These are phyloP conservation scores for Sebastes trivittatus DNA, from an alignment of 2,797 vertebrate species.

Conservation along the genomic window DNA sequence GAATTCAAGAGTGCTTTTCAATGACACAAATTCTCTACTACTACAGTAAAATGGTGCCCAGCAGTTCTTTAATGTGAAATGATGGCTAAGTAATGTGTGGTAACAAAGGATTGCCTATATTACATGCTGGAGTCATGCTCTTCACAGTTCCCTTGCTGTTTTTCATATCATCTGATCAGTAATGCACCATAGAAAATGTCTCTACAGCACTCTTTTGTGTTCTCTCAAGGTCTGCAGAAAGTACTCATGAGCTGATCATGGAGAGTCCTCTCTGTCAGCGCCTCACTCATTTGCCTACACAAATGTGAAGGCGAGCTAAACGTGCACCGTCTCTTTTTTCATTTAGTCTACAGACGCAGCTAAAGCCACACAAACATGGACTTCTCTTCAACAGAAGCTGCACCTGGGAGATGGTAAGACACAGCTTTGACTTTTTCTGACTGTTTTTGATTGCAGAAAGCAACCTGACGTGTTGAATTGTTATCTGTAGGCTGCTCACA, in stretches of 20 bases:
- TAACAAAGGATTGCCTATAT: neutral
- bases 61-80: neutral
- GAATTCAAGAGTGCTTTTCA: neutral
- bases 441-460: neutral
- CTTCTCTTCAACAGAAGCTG: conserved; percentile 77
- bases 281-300: conserved; percentile 53
- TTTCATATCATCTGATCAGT: conserved; percentile 3
- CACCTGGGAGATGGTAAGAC: conserved; percentile 80
- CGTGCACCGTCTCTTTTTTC: conserved; percentile 2
- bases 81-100: neutral
- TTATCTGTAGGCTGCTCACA: neutral
- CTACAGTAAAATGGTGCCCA: neutral
- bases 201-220: neutral
- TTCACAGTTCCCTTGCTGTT: neutral
- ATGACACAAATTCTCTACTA: neutral
- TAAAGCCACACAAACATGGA: conserved; percentile 71
- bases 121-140: neutral
- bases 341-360: conserved; percentile 81
- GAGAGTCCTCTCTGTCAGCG: neutral
- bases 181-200: neutral
- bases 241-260: neutral
- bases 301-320: conserved; percentile 37
- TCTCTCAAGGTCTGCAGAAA: neutral
- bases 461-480: neutral
- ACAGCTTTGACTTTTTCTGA: neutral